Conservation (phyloP, 2,888 invertebrate genomes). For the Zaprionus obscuricornis region DNA sequence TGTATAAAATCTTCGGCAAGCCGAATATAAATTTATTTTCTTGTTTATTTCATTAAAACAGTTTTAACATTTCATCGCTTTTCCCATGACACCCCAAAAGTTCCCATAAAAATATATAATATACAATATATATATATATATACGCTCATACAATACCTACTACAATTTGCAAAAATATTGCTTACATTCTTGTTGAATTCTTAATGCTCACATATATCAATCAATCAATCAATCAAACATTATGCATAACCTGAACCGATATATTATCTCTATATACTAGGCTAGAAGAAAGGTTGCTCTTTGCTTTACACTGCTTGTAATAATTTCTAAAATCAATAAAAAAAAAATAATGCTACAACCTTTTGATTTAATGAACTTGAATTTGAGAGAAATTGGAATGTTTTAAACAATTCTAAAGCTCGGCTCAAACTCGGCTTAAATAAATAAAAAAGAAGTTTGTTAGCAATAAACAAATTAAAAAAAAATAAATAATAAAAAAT, state of each 20-base stretch:
- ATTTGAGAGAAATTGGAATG: conserved; percentile 27
- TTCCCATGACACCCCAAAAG: too few relatives aligned
- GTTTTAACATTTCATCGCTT: conserved; percentile 7
- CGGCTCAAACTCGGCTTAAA: conserved; percentile 1
- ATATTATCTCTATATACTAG: conserved; percentile 36
- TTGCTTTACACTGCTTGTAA: neutral
- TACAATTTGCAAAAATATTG: conserved; percentile 65
- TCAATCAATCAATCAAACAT: conserved; percentile 4
- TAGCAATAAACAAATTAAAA: too few relatives aligned
- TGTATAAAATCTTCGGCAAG: too few relatives aligned
- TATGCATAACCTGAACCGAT: conserved; percentile 8
- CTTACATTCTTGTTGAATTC: conserved; percentile 48
- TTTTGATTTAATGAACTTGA: conserved; percentile 27
- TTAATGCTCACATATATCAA: neutral
- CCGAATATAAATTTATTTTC: too few relatives aligned
- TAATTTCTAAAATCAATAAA: conserved; percentile 2
- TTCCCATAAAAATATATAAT: conserved; percentile 47
- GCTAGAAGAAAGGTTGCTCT: conserved; percentile 26
- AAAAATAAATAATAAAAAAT: too few relatives aligned
- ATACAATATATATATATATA: conserved; percentile 21
- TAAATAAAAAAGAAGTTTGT: too few relatives aligned
- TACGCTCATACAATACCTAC: conserved; percentile 30
- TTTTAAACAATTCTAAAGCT: conserved; percentile 8
- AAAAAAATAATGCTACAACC: conserved; percentile 39
- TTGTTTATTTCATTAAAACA: conserved; percentile 11